Base-by-base conservation (phyloP, 92 coral and sea anemone species). In the Nematostella vectensis region DNA sequence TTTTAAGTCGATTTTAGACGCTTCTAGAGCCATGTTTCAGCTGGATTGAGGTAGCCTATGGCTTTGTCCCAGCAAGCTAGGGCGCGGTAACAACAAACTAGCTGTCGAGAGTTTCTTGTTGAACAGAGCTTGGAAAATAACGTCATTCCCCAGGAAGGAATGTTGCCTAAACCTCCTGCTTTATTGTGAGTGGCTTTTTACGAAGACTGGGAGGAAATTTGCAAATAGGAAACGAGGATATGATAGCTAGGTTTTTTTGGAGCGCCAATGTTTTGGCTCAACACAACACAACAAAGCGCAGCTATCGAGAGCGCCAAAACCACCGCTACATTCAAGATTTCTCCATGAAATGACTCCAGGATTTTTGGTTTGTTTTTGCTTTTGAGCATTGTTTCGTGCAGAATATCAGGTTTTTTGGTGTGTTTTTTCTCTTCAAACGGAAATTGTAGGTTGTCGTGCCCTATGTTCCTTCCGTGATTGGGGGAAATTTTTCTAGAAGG, bases 291-390 rank as follows among this genome's bases (percentile, higher is more conserved):
- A 33, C 8, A 33, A 15, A 6, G 40, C 40, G 8, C 6, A 33
- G 40, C 6, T 33, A 15, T 33, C 15, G 6, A 6, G 40, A 33
- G 6, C 8, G 15, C 8, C 6, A 33, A 33, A 15, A 15, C 8
- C 40, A 33, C 40, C 40, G 40, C 40, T 33, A 6, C 40, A 15
- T 33, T 6, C 6, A 33, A 15, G 6, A 33, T 33, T 15, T 55
- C 50, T 51, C 22, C 47, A 58, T 59, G 62, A 47, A 29, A 69
- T 76, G 83, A 50, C 72, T 28, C 23, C 61, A 56, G 62, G 63
- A 55, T 27, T 69, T 37, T 58, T 75, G 71, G 77, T 69, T 62
- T 61, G 63, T 68, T 38, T 29, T 27, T 27, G 19, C 0, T 8
- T 38, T 45, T 9, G 8, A 10, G 51, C 18, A 8, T 36, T 36